Evolutionary conservation across 2,113 vertebrate genomes (phyloP), one percentile per base, ranked within the genome.

Genomic region (Aphyosemion australe): DNA sequence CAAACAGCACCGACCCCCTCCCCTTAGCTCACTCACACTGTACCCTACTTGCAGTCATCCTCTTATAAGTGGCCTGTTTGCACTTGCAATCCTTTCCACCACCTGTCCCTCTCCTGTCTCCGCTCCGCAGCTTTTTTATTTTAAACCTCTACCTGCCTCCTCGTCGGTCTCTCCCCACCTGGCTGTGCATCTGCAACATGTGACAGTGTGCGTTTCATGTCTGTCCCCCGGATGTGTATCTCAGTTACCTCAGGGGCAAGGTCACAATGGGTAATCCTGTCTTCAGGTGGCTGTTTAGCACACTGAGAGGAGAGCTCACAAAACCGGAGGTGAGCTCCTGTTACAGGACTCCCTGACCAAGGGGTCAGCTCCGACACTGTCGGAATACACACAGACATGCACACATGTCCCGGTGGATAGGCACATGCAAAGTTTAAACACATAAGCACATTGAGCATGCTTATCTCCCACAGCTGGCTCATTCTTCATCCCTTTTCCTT

Each of bases 271-370:
- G 81, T 89, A 90, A 90, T 93, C 91, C 90, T 89, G 89, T 91
- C 89, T 91, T 91, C 90, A 92, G 92, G 90, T 91, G 88, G 86
- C 87, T 92, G 87, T 92, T 92, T 87, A 92, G 87, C 88, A 74
- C 88, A 88, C 76, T 82, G 83, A 91, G 87, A 91, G 85, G 74
- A 87, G 86, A 84, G 87, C 86, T 89, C 39, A 71, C 67, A 73
- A 84, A 86, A 84, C 89, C 83, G 85, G 85, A 86, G 83, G 90
- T 89, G 87, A 91, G 92, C 89, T 94, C 90, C 77, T 76, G 84
- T 94, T 93, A 92, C 91, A 91, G 88, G 92, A 87, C 91, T 87
- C 74, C 86, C 84, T 85, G 89, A 90, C 89, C 85, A 84, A 37
- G 84, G 82, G 90, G 87, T 93, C 90, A 92, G 88, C 78, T 88